Percentiles rank a stretch among this genome's conserved stretches.
Conservation (phyloP, 2,888 invertebrate species). For the Cistogaster globosa region DNA sequence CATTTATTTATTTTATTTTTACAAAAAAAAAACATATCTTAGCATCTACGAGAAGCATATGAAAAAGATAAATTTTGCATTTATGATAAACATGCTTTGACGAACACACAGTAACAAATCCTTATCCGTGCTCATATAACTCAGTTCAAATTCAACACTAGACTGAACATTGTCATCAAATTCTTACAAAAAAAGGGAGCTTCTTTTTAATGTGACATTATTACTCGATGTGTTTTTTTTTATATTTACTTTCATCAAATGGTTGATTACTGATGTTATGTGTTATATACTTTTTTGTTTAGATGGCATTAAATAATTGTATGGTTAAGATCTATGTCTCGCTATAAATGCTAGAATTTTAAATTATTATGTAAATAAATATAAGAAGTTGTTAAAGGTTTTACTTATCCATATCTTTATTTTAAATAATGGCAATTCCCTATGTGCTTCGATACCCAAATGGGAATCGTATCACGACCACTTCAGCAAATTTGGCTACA, state of each 20-base stretch:
- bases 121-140: slow-evolving; percentile 2
- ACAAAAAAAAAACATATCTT: neutral
- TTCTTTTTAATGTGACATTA: slow-evolving; percentile 20
- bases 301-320: neutral
- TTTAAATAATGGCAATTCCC: too few species aligned
- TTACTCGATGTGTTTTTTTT: neutral
- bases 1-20: slow-evolving; percentile 16
- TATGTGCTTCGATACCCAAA: too few species aligned
- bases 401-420: too few species aligned
- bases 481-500: too few species aligned
- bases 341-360: too few species aligned
- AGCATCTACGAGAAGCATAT: neutral
- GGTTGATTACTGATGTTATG: slow-evolving; percentile 25
- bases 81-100: slow-evolving; percentile 37
- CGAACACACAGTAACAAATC: slow-evolving; percentile 3
- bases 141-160: slow-evolving; percentile 50
- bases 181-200: neutral
- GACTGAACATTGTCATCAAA: slow-evolving; percentile 42
- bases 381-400: too few species aligned
- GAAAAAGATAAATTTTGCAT: slow-evolving; percentile 34
- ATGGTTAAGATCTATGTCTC: neutral
- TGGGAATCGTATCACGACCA: too few species aligned
- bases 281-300: slow-evolving; percentile 7
- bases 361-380: too few species aligned
- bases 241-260: neutral